Base-by-base conservation (phyloP, 2,797 vertebrate genomes). In the Sebastes kiyomatsui region DNA sequence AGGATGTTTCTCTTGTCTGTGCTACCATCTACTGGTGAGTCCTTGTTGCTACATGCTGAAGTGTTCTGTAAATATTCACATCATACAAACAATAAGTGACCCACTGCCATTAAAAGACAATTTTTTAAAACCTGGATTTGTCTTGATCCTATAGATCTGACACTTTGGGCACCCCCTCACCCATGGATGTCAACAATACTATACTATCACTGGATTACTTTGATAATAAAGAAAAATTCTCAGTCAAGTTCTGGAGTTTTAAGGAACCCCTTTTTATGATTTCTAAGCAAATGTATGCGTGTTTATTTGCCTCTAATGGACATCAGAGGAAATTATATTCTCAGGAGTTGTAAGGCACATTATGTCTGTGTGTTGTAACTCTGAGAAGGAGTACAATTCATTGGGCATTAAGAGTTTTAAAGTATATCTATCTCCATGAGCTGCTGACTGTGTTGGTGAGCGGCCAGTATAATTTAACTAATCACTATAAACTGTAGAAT, bases 11-110 rank as follows among this genome's bases (percentile, higher is more conserved):
- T 67, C 7, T 61, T 16, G 30, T 54, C 5, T 81, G 22, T 23
- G 62, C 58, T 76, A 78, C 80, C 87, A 81, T 72, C 87, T 87
- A 30, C 54, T 83, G 90, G 70, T 55, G 9, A 12, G 13, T 22
- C 38, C 14, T 14, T 25, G 14, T 23, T 54, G 20, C n/a, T 38
- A 28, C 12, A 54, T 35, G 5, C 11, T 75, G 12, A 58, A 27
- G 12, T 22, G 32, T 25, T 65, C 14, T 42, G 30, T n/a, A 22
- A 12, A n/a, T 11, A 61, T 32, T 61, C 59, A 61, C 18, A 30
- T 20, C 18, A 60, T 60, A 18, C 8, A 60, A 28, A 60, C 25
- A 58, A 30, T 11, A 20, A 30, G 27, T 60, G 58, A 59, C 28
- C 28, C 58, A 60, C 9, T 32, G 27, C 18, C 58, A 60, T 60